A percentile compares a stretch with the other conserved stretches of the same genome.
These are phyloP conservation scores for Eudemis profundana DNA, from an alignment of 2,888 invertebrate species.

Conservation along the genomic window DNA sequence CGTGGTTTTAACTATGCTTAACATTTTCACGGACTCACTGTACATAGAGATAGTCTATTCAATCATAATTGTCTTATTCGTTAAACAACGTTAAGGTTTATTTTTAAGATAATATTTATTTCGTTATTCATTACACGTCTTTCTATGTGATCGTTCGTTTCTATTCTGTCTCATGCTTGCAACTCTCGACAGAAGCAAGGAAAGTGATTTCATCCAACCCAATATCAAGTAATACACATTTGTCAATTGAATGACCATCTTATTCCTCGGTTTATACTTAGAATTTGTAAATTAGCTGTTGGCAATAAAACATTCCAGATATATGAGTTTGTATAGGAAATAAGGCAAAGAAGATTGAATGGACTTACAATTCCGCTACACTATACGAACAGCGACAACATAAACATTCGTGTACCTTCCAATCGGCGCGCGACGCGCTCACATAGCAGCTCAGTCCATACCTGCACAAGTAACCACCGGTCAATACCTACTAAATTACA, in stretches of 20 bases:
- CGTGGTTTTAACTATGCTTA: neutral
- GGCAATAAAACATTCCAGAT: neutral
- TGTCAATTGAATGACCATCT: neutral
- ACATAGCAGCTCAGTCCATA: neutral
- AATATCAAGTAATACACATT: neutral
- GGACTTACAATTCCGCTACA: neutral
- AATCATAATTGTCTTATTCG: neutral
- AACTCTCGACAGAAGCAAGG: too few species aligned
- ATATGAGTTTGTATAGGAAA: neutral
- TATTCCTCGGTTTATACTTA: neutral
- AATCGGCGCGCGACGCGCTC: neutral
- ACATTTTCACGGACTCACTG: neutral
- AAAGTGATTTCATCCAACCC: too few species aligned
- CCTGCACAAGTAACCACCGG: conserved; percentile 1
- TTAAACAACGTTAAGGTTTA: neutral
- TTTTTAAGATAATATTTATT: too few species aligned
- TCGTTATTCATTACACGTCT: neutral
- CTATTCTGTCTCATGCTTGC: too few species aligned
- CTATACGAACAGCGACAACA: conserved; percentile 1
- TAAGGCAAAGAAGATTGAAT: neutral
- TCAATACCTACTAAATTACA: too few species aligned
- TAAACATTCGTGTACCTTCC: conserved; percentile 23
- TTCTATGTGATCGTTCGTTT: neutral
- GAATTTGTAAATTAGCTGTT: neutral
- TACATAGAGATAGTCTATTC: neutral